These are phyloP conservation scores for Drosophila burlai DNA, from an alignment of 1,140 invertebrate species.

Conservation along the genomic window DNA sequence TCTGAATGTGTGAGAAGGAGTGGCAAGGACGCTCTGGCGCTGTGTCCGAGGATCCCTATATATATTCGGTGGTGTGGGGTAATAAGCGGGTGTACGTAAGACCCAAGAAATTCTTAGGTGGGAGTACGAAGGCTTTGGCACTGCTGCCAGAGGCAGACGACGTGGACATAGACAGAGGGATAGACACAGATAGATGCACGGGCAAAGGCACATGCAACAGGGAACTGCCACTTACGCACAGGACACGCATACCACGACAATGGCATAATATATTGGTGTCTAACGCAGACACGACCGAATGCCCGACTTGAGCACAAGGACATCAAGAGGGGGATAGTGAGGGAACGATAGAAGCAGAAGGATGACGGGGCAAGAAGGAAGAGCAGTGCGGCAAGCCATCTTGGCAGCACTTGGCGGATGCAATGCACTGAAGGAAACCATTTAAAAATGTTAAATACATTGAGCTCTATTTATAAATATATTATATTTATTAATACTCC, in stretches of 20 bases:
- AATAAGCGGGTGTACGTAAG: constrained; percentile 24
- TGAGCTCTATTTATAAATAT: not conserved
- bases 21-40: constrained; percentile 16
- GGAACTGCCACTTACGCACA: constrained; percentile 40
- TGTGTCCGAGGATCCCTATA: constrained; percentile 19
- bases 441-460: not conserved
- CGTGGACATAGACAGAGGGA: not conserved
- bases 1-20: constrained; percentile 16
- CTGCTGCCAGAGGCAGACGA: constrained; percentile 1
- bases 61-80: constrained; percentile 25
- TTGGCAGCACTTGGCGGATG: constrained; percentile 53
- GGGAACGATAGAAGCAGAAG: not conserved
- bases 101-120: constrained; percentile 6
- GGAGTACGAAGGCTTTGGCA: constrained; percentile 15
- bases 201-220: constrained; percentile 52
- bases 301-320: constrained; percentile 33
- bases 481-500: too few species aligned
- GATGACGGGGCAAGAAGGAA: not conserved
- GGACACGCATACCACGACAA: constrained; percentile 46
- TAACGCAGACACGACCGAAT: constrained; percentile 50
- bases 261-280: constrained; percentile 76
- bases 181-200: not conserved
- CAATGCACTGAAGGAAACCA: constrained; percentile 32
- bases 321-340: not conserved
- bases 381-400: constrained; percentile 21